Evolutionary conservation across 2,113 vertebrate genomes (phyloP).

Genomic region (Odocoileus virginianus): DNA sequence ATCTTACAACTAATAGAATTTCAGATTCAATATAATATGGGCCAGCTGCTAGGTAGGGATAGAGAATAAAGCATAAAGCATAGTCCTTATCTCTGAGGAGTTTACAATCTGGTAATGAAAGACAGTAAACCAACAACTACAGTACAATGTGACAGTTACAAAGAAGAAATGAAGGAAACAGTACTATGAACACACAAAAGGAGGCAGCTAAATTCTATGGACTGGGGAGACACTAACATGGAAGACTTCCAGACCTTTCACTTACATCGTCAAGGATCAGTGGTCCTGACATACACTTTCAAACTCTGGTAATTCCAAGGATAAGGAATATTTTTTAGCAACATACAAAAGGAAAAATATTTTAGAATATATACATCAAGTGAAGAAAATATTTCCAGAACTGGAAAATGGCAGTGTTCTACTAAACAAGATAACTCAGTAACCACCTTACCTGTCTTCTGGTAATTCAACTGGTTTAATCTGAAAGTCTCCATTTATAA

Average conservation of each 20-base stretch:
- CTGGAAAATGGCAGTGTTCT: neutral
- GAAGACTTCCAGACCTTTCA: neutral
- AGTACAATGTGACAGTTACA: neutral
- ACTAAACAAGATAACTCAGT: neutral
- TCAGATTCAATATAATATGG: neutral
- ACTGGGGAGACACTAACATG: neutral
- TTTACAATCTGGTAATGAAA: neutral
- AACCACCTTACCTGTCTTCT: conserved; percentile 88
- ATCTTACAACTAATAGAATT: neutral
- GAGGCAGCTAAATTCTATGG: neutral
- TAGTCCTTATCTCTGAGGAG: neutral
- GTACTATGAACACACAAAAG: neutral
- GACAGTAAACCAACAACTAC: neutral
- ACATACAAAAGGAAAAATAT: neutral
- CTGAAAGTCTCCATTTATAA: conserved; percentile 90
- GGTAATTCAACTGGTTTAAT: conserved; percentile 89
- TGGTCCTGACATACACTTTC: neutral
- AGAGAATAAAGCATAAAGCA: neutral
- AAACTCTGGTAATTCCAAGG: neutral
- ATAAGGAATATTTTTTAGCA: neutral
- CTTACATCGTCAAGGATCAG: neutral
- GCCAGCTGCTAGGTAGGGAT: neutral
- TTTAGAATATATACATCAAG: neutral
- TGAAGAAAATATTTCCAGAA: neutral
- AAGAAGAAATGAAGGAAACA: neutral